phyloP scores from a whole-genome alignment of 2,113 vertebrate genomes.

The Nipponia nippon region DNA sequence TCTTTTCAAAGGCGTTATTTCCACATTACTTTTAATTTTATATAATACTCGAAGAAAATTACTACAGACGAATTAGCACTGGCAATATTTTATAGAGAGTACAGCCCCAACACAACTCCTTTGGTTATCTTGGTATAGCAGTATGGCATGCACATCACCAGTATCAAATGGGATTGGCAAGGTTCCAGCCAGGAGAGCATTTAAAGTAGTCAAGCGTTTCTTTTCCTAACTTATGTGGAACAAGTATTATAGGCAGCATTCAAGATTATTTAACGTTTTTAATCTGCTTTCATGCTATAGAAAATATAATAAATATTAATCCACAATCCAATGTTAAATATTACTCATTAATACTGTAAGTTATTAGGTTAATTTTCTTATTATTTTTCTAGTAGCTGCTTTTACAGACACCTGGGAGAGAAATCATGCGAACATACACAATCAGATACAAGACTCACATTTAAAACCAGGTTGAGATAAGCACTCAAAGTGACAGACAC shows the following conservation, averaged over 20 bases:
- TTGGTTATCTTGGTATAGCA: background rate
- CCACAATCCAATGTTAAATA: background rate
- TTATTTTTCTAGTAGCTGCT: background rate
- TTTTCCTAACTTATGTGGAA: background rate
- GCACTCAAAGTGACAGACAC: background rate
- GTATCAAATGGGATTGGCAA: background rate
- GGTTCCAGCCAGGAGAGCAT: background rate
- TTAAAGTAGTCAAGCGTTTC: background rate
- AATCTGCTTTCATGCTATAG: background rate
- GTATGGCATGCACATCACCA: background rate
- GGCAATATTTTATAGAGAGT: background rate
- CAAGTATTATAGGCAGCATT: background rate
- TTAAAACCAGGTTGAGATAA: background rate
- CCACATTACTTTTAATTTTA: background rate
- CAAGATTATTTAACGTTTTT: background rate
- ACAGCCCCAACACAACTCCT: background rate
- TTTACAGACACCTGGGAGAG: background rate
- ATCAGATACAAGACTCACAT: background rate
- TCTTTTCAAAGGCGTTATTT: background rate
- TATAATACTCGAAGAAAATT: background rate
- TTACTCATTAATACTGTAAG: background rate
- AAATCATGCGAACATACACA: background rate
- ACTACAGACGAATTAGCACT: background rate
- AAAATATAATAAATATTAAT: background rate
- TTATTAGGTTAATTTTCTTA: background rate